These are phyloP conservation scores for Callyntrura guangdongensis DNA, from an alignment of 2,888 invertebrate genomes.

Conservation along the genomic window DNA sequence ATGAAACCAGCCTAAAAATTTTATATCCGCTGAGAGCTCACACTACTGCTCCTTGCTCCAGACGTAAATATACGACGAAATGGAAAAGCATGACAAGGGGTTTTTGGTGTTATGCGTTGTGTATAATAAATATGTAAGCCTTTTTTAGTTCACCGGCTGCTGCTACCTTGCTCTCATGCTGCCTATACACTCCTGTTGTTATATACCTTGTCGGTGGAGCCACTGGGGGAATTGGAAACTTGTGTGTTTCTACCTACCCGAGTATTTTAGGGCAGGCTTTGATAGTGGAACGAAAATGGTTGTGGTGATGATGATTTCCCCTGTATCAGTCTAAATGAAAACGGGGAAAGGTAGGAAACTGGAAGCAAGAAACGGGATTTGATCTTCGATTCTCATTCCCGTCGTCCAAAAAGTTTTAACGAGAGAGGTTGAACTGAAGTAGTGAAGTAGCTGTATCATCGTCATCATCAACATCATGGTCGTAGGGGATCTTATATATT, in stretches of 20 bases:
- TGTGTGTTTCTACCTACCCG: slow-evolving; percentile 35
- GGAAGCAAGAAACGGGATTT: slow-evolving; percentile 46
- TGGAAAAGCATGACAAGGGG: not conserved
- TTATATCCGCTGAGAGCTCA: slow-evolving; percentile 42
- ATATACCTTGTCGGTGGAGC: not conserved
- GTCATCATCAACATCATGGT: slow-evolving; percentile 60
- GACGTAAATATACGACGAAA: slow-evolving; percentile 8
- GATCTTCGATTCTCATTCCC: slow-evolving; percentile 53
- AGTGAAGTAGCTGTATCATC: slow-evolving; percentile 25
- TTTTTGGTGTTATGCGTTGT: slow-evolving; percentile 13
- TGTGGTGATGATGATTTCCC: slow-evolving; percentile 19
- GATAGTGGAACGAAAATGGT: slow-evolving; percentile 5
- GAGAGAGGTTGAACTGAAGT: slow-evolving; percentile 9
- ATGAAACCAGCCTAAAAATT: slow-evolving; percentile 34
- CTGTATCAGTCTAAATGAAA: not conserved
- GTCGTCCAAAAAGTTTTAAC: slow-evolving; percentile 51
- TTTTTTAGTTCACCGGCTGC: not conserved
- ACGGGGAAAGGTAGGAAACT: slow-evolving; percentile 40
- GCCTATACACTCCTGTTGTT: too few species aligned
- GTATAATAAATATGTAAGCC: not conserved
- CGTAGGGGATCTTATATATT: slow-evolving; percentile 68
- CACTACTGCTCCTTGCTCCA: slow-evolving; percentile 8
- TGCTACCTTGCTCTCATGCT: not conserved
- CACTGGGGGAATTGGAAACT: slow-evolving; percentile 76
- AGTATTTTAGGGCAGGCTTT: slow-evolving; percentile 8